These are phyloP conservation scores for Chelmon rostratus DNA, from an alignment of 2,797 vertebrate genomes.

Conservation along the genomic window DNA sequence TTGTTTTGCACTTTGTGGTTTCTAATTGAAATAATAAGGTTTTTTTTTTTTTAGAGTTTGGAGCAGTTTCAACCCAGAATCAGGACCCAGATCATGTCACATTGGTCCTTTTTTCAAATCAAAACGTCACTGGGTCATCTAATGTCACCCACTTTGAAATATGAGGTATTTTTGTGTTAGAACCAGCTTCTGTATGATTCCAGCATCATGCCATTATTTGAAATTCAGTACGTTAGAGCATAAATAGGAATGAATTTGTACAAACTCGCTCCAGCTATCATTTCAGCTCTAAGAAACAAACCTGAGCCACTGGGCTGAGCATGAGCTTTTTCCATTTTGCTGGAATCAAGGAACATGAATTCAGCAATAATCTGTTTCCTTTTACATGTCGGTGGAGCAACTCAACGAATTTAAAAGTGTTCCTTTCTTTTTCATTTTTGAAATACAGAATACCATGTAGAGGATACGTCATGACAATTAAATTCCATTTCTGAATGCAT, in stretches of 20 bases:
- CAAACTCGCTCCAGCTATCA: conserved; percentile 45
- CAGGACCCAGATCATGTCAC: conserved; percentile 29
- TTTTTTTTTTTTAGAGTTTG: conserved; percentile 10
- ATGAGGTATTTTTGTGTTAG: conserved; percentile 43
- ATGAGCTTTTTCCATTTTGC: conserved; percentile 72
- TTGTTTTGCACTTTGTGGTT: conserved; percentile 66
- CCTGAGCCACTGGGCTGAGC: conserved; percentile 63
- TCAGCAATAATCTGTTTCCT: conserved; percentile 82
- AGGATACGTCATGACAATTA: conserved; percentile 80
- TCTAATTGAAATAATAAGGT: conserved; percentile 44
- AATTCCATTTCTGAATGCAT: conserved; percentile 81
- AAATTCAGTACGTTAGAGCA: conserved; percentile 44
- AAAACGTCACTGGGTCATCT: conserved; percentile 39
- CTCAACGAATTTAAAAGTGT: conserved; percentile 55
- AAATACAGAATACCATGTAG: conserved; percentile 78
- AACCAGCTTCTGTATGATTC: conserved; percentile 67
- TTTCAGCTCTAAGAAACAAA: conserved; percentile 61
- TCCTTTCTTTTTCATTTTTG: conserved; percentile 62
- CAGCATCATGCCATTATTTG: conserved; percentile 46
- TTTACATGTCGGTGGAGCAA: conserved; percentile 62
- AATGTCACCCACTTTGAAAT: conserved; percentile 48
- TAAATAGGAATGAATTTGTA: conserved; percentile 55
- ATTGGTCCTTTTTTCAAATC: conserved; percentile 21
- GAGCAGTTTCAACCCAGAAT: conserved; percentile 27
- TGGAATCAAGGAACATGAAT: conserved; percentile 82